These are phyloP conservation scores for Erpornis zantholeuca DNA, from an alignment of 2,113 vertebrate species.

Conservation along the genomic window DNA sequence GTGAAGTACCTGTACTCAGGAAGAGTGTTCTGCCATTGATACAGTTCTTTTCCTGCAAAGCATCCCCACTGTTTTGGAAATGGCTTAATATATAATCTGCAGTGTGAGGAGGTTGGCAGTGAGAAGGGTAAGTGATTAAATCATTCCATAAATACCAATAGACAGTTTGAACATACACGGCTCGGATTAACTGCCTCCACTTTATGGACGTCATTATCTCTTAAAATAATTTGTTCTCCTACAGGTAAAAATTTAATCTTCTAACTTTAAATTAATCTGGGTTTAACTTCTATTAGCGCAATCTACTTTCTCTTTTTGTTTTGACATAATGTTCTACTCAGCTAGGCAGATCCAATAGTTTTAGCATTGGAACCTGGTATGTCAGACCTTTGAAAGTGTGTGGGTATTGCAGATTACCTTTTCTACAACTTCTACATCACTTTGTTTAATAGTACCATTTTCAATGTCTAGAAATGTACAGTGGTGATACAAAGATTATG, in stretches of 20 bases:
- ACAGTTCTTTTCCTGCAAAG: neutral
- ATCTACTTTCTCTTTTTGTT: neutral
- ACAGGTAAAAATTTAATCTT: neutral
- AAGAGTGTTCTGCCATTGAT: neutral
- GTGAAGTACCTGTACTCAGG: neutral
- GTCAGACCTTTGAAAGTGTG: neutral
- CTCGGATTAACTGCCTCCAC: neutral
- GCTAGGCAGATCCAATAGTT: neutral
- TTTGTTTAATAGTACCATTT: neutral
- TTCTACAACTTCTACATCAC: neutral
- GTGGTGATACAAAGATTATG: neutral
- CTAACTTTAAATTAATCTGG: neutral
- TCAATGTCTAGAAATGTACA: neutral
- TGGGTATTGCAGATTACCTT: neutral
- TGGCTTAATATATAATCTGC: neutral
- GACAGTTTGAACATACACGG: neutral
- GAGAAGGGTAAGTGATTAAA: neutral
- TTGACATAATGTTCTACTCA: neutral
- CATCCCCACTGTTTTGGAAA: neutral
- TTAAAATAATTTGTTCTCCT: neutral
- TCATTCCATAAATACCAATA: neutral
- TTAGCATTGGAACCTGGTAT: neutral
- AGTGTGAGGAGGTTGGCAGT: neutral
- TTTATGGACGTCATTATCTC: neutral
- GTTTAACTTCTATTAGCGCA: neutral